These are phyloP conservation scores for Drosophila albomicans DNA, from an alignment of 1,140 invertebrate species.

Conservation along the genomic window DNA sequence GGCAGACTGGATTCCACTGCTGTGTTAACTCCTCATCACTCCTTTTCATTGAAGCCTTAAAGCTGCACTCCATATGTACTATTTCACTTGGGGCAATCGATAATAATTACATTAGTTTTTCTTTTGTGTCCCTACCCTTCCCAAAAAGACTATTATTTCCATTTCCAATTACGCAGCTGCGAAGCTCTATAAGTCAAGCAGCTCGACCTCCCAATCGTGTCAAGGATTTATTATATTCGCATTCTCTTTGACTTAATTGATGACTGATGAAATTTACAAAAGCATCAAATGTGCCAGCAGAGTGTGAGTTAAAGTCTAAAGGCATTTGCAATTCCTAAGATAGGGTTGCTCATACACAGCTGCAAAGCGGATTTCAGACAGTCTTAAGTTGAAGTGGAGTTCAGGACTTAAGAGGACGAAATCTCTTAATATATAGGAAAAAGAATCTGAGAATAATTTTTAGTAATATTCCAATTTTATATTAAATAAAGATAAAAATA, in stretches of 20 bases:
- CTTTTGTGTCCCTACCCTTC: conserved; percentile 14
- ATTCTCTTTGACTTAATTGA: conserved; percentile 12
- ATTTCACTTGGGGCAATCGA: conserved; percentile 22
- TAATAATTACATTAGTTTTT: conserved; percentile 49
- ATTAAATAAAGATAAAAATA: too few species aligned
- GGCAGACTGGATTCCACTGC: conserved; percentile 31
- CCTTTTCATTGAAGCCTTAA: conserved; percentile 45
- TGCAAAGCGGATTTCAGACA: too few species aligned
- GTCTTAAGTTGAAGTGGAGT: too few species aligned
- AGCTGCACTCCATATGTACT: conserved; percentile 37
- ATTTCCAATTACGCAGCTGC: conserved; percentile 34
- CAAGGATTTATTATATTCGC: conserved; percentile 2
- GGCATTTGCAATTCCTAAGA: too few species aligned
- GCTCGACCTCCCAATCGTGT: not conserved
- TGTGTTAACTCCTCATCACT: conserved; percentile 4
- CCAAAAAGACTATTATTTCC: conserved; percentile 34
- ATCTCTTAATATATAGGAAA: too few species aligned
- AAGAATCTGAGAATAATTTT: too few species aligned
- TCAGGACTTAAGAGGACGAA: too few species aligned
- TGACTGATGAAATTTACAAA: conserved; percentile 12
- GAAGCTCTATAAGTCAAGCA: conserved; percentile 20
- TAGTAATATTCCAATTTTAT: too few species aligned
- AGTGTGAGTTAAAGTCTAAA: too few species aligned
- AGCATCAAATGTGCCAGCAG: not conserved
- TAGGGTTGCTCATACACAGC: too few species aligned